Evolutionary conservation across 2,888 invertebrate genomes (phyloP).

Genomic region (Chrysina gloriosa): DNA sequence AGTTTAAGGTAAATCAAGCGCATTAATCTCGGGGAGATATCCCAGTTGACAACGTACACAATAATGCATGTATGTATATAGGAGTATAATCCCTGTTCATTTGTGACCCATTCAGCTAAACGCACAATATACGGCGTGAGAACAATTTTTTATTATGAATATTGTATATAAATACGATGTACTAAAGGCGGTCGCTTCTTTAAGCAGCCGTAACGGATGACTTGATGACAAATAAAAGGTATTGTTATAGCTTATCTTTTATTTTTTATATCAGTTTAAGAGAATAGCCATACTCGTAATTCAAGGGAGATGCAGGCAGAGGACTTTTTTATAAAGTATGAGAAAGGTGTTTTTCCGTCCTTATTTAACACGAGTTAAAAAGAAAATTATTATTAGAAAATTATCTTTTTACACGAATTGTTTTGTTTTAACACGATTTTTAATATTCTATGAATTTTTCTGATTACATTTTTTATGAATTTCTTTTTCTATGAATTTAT

Average conservation of each 20-base stretch:
- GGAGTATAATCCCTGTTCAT: conserved; percentile 28
- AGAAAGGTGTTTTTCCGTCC: no score
- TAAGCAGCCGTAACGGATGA: not conserved
- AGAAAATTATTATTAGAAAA: no score
- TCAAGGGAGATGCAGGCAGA: no score
- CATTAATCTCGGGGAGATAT: conserved; percentile 29
- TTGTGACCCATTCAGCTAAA: conserved; percentile 28
- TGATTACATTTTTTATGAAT: no score
- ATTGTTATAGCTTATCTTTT: not conserved
- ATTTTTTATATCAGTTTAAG: not conserved
- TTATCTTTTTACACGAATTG: no score
- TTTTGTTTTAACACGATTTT: no score
- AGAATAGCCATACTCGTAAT: not conserved
- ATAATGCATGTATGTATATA: conserved; percentile 24
- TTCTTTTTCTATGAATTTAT: no score
- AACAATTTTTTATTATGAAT: conserved; percentile 18
- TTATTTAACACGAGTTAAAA: no score
- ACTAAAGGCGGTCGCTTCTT: conserved; percentile 14
- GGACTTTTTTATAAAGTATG: no score
- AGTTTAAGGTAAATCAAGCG: conserved; percentile 30
- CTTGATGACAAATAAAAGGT: conserved; percentile 23
- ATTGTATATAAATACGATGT: conserved; percentile 13
- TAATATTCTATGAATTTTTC: no score
- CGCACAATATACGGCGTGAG: conserved; percentile 28
- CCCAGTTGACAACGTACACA: conserved; percentile 30